Evolutionary conservation across 2,888 invertebrate species (phyloP).

Genomic region (Agrotis exclamationis): DNA sequence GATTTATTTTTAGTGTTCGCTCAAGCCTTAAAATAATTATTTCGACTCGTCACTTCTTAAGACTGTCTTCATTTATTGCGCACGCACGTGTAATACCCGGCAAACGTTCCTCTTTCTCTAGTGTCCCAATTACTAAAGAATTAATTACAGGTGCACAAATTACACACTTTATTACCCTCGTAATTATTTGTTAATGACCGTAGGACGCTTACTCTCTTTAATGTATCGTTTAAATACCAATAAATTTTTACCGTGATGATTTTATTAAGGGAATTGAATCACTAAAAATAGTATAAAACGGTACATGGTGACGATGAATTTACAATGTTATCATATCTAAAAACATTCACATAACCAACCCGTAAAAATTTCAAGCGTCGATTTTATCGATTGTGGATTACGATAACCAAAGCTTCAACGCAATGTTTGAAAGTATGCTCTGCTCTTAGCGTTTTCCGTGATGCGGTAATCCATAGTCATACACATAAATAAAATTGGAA

Average conservation of each 20-base stretch:
- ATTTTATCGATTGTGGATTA: constrained; percentile 33
- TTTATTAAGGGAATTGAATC: not conserved
- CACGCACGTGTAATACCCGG: constrained; percentile 65
- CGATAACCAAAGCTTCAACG: constrained; percentile 11
- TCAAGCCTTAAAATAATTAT: constrained; percentile 87
- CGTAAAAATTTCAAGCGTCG: constrained; percentile 10
- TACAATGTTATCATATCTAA: constrained; percentile 10
- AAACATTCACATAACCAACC: constrained; percentile 15
- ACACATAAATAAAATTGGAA: constrained; percentile 49
- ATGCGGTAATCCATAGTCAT: constrained; percentile 46
- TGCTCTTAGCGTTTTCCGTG: constrained; percentile 37
- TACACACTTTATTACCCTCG: constrained; percentile 25
- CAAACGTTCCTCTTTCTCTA: constrained; percentile 51
- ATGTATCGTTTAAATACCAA: constrained; percentile 21
- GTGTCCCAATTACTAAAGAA: constrained; percentile 36
- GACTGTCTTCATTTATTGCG: constrained; percentile 73
- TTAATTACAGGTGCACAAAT: constrained; percentile 31
- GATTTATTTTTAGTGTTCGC: constrained; percentile 86
- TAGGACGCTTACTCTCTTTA: constrained; percentile 9
- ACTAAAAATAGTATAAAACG: not conserved
- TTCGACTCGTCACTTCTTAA: constrained; percentile 77
- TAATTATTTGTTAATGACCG: constrained; percentile 24
- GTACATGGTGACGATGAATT: not conserved
- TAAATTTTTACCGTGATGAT: constrained; percentile 3
- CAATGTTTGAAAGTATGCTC: constrained; percentile 20